Evolutionary conservation across 2,113 vertebrate genomes (phyloP).

Genomic region (Capricornis sumatraensis): DNA sequence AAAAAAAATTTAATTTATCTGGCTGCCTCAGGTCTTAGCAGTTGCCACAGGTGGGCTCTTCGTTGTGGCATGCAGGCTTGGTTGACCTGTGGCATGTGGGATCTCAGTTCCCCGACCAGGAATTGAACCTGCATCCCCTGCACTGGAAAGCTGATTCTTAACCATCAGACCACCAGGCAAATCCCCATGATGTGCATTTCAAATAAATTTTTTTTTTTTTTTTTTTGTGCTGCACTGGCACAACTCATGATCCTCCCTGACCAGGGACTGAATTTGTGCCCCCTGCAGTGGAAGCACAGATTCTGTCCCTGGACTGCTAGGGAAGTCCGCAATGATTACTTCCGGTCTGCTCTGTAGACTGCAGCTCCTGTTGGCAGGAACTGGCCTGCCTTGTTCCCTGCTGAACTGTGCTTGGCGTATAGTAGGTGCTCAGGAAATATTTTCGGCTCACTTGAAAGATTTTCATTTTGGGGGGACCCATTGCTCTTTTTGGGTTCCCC

Average conservation of each 20-base stretch:
- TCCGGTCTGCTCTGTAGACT: neutral
- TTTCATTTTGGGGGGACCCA: neutral
- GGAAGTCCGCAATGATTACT: neutral
- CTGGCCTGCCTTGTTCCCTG: neutral
- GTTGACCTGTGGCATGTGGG: neutral
- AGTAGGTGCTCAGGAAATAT: neutral
- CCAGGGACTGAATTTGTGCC: neutral
- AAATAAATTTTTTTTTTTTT: neutral
- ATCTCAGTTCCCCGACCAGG: neutral
- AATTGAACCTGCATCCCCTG: neutral
- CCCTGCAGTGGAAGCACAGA: neutral
- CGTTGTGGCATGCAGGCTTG: rapidly evolving
- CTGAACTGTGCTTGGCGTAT: neutral
- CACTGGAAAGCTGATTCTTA: neutral
- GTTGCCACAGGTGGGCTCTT: neutral
- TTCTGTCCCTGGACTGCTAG: neutral
- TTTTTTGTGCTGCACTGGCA: neutral
- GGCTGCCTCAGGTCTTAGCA: neutral
- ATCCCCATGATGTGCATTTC: neutral
- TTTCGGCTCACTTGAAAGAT: neutral
- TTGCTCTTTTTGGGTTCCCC: neutral
- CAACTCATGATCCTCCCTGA: neutral
- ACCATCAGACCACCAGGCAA: neutral
- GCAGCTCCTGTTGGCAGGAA: neutral
- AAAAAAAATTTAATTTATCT: neutral